Percentiles rank a stretch among this genome's conserved stretches.
Evolutionary conservation across 2,113 vertebrate genomes (phyloP).

Genomic region (Sturnus vulgaris): DNA sequence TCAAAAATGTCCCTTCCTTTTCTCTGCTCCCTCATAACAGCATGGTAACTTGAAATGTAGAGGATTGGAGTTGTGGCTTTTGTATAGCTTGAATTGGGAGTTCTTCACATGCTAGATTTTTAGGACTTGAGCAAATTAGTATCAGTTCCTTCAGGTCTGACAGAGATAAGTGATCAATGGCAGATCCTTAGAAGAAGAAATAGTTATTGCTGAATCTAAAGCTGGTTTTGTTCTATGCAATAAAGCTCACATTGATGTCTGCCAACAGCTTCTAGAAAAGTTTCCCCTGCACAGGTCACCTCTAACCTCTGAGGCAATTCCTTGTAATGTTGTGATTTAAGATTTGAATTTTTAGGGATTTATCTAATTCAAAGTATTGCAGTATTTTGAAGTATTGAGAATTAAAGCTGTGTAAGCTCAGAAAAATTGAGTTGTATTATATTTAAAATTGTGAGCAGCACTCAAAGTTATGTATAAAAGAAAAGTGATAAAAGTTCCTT

Average conservation of each 20-base stretch:
- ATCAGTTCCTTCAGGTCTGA: not conserved
- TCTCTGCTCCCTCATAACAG: conserved; percentile 76
- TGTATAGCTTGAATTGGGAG: not conserved
- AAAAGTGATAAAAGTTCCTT: not conserved
- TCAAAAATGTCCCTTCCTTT: conserved; percentile 36
- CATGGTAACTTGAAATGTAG: conserved; percentile 62
- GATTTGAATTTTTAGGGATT: not conserved
- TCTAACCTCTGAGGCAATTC: not conserved
- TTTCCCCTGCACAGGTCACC: not conserved
- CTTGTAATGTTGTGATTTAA: not conserved
- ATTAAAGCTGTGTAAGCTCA: not conserved
- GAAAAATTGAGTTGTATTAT: not conserved
- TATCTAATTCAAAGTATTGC: not conserved
- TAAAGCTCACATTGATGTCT: not conserved
- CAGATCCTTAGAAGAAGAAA: not conserved
- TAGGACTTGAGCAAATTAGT: not conserved
- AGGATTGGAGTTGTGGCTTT: conserved; percentile 49
- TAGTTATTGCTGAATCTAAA: not conserved
- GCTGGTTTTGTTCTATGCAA: not conserved
- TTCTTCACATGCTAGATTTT: not conserved
- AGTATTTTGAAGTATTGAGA: not conserved
- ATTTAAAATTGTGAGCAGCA: not conserved
- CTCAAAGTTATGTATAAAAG: not conserved
- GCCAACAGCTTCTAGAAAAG: not conserved
- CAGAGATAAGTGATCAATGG: not conserved